Evolutionary conservation across 2,797 vertebrate species (phyloP).

Genomic region (Rhinoraja longicauda): DNA sequence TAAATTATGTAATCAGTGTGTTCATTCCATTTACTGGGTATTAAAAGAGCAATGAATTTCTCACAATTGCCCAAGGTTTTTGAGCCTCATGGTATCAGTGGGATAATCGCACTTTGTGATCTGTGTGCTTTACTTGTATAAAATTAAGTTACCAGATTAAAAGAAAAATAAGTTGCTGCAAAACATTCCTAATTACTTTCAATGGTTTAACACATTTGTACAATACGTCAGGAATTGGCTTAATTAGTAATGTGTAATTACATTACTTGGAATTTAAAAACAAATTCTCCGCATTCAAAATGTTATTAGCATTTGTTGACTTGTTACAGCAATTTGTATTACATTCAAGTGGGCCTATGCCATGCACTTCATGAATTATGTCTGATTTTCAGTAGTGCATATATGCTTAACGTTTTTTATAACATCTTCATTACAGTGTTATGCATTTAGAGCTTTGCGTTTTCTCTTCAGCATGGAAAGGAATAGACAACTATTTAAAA

Average conservation of each 20-base stretch:
- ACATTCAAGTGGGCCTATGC: neutral
- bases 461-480: conserved; percentile 89
- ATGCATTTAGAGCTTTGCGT: conserved; percentile 76
- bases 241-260: neutral
- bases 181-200: neutral
- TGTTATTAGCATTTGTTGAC: neutral
- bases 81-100: neutral
- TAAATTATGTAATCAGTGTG: neutral
- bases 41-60: neutral
- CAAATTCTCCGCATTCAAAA: neutral
- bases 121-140: neutral
- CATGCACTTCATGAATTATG: neutral
- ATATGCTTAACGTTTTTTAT: neutral
- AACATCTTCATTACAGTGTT: conserved; percentile 60
- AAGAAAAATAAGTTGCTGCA: neutral
- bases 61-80: neutral
- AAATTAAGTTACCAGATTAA: neutral
- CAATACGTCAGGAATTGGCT: neutral
- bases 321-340: neutral
- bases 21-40: neutral
- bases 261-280: neutral
- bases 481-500: conserved; percentile 81
- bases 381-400: neutral
- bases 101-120: too few species aligned
- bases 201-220: neutral